Evolutionary conservation across 2,888 invertebrate genomes (phyloP).

Genomic region (Heliconius cydno): DNA sequence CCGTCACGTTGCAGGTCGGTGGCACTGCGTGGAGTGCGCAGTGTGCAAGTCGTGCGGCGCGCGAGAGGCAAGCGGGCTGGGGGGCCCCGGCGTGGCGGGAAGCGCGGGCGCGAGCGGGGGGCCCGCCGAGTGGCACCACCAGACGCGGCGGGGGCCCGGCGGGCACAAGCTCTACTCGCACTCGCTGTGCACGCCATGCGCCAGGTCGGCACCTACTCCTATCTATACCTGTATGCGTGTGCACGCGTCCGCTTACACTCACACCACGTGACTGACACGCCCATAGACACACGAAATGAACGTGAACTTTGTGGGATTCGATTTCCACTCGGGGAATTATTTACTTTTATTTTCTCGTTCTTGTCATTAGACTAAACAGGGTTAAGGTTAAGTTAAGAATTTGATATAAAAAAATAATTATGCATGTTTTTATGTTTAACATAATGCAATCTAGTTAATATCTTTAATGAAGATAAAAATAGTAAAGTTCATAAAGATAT

Average conservation of each 20-base stretch:
- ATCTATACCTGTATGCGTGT: not conserved
- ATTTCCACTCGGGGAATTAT: not conserved
- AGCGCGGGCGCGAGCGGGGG: slow-evolving; percentile 60
- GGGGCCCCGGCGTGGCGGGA: slow-evolving; percentile 45
- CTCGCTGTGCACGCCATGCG: slow-evolving; percentile 88
- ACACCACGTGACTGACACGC: not conserved
- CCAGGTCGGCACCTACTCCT: slow-evolving; percentile 78
- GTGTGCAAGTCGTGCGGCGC: slow-evolving; percentile 86
- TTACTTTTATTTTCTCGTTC: not conserved
- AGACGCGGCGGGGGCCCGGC: slow-evolving; percentile 76
- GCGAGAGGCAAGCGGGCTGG: slow-evolving; percentile 74
- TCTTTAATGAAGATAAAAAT: not conserved
- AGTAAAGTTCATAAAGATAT: not conserved
- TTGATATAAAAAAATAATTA: not conserved
- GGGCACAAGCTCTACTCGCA: slow-evolving; percentile 81
- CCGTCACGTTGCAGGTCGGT: slow-evolving; percentile 83
- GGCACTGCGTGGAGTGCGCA: slow-evolving; percentile 94
- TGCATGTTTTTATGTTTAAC: not conserved
- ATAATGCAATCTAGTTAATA: not conserved
- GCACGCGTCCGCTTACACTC: slow-evolving; percentile 15
- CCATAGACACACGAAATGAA: no score
- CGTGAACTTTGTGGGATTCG: no score
- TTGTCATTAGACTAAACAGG: not conserved
- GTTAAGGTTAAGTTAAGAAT: not conserved
- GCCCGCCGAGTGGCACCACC: slow-evolving; percentile 76